Evolutionary conservation across 1,140 invertebrate species (phyloP).

Genomic region (Megalopta genalis): DNA sequence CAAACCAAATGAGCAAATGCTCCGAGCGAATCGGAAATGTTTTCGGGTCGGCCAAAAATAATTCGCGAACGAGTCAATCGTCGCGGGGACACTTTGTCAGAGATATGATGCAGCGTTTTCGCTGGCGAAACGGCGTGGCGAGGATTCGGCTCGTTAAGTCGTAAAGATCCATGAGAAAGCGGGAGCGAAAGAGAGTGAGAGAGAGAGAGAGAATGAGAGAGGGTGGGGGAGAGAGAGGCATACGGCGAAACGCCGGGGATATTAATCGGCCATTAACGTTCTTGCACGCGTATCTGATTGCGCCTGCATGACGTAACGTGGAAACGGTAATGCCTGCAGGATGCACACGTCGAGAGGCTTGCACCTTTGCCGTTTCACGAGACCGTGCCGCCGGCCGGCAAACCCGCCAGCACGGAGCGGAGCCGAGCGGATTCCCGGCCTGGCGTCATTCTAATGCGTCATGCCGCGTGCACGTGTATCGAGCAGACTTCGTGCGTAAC

Average conservation of each 20-base stretch:
- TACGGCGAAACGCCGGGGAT: not conserved
- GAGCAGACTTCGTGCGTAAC: slow-evolving; percentile 58
- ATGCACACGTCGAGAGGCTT: slow-evolving; percentile 37
- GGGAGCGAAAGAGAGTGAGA: too few relatives aligned
- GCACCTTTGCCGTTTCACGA: slow-evolving; percentile 58
- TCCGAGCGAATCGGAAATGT: too few relatives aligned
- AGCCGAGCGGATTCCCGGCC: not conserved
- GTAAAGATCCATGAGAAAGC: not conserved
- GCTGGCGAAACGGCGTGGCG: not conserved
- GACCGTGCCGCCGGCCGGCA: slow-evolving; percentile 29
- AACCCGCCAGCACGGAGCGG: slow-evolving; percentile 5
- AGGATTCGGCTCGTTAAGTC: not conserved
- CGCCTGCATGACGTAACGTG: slow-evolving; percentile 45
- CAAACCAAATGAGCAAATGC: too few relatives aligned
- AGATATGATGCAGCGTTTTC: not conserved
- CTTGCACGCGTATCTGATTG: slow-evolving; percentile 40
- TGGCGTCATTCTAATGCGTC: slow-evolving; percentile 61
- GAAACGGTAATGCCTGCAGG: slow-evolving; percentile 56
- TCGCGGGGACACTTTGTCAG: not conserved
- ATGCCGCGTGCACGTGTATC: slow-evolving; percentile 49
- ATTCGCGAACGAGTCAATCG: not conserved
- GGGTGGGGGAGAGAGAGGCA: too few relatives aligned
- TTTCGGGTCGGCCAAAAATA: too few relatives aligned
- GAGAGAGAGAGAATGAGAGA: too few relatives aligned
- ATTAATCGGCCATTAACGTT: slow-evolving; percentile 54